These are phyloP conservation scores for Lissonota sp. DNA, from an alignment of 2,888 invertebrate species.

Conservation along the genomic window DNA sequence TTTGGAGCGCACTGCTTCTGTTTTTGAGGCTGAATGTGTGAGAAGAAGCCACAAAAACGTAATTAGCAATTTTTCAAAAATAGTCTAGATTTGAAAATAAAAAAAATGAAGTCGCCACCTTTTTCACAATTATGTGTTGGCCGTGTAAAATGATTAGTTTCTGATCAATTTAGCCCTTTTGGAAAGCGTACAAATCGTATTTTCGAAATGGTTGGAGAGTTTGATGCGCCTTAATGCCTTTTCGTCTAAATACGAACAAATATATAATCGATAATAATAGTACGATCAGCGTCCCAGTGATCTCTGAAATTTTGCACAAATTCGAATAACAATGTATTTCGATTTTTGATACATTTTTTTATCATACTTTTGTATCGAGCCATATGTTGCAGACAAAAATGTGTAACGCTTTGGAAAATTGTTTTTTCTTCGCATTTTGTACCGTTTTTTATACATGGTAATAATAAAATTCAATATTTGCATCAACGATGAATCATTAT, in stretches of 20 bases:
- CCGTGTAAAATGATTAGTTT: too few species aligned
- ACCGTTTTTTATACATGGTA: slow-evolving; percentile 44
- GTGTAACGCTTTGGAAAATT: not conserved
- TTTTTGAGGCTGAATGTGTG: too few species aligned
- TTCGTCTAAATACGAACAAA: too few species aligned
- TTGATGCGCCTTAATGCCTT: too few species aligned
- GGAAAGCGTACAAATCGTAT: too few species aligned
- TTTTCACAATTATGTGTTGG: too few species aligned
- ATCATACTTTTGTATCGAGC: slow-evolving; percentile 4
- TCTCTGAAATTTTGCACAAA: slow-evolving; percentile 23
- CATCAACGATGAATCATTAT: slow-evolving; percentile 6
- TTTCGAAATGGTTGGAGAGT: too few species aligned
- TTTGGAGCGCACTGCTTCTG: not conserved
- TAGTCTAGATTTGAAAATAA: not conserved
- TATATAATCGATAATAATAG: too few species aligned
- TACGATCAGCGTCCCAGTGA: slow-evolving; percentile 12
- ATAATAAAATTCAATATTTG: slow-evolving; percentile 50
- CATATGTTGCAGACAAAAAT: slow-evolving; percentile 4
- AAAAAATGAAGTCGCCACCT: not conserved
- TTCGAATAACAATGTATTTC: slow-evolving; percentile 13
- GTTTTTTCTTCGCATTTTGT: slow-evolving; percentile 48
- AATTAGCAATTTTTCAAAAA: too few species aligned
- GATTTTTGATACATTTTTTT: slow-evolving; percentile 17
- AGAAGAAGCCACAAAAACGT: too few species aligned
- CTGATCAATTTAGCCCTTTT: too few species aligned